Percentiles rank a stretch among this genome's conserved stretches.
These are phyloP conservation scores for Scaptomyza caliginosa DNA, from an alignment of 2,888 invertebrate genomes.

Conservation along the genomic window DNA sequence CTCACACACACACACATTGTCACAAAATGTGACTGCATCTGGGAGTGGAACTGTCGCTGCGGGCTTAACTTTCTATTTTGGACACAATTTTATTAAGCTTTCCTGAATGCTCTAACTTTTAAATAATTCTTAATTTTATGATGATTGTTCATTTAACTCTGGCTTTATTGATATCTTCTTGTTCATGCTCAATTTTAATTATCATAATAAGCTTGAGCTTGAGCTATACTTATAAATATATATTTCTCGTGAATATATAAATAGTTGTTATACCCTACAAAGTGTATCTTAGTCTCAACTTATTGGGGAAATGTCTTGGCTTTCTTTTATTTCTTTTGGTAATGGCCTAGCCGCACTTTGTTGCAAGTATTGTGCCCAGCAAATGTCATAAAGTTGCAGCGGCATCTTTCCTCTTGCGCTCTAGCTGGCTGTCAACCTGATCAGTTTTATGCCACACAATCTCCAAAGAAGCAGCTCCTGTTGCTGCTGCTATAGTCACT, in stretches of 20 bases:
- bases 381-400: constrained; percentile 61
- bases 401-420: constrained; percentile 28
- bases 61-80: constrained; percentile 46
- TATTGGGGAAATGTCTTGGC: constrained; percentile 36
- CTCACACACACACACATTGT: constrained; percentile 13
- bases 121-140: background rate
- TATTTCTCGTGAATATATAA: background rate
- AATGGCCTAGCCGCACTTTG: constrained; percentile 44
- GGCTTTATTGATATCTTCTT: background rate
- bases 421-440: constrained; percentile 59
- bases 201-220: background rate
- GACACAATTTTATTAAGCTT: constrained; percentile 17
- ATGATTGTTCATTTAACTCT: background rate
- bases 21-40: constrained; percentile 13
- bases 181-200: background rate
- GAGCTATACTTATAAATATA: background rate
- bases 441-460: constrained; percentile 54
- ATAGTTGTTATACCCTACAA: constrained; percentile 1
- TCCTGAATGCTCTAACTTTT: constrained; percentile 23
- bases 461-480: constrained; percentile 13
- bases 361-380: constrained; percentile 44
- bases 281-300: constrained; percentile 31
- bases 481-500: constrained; percentile 41
- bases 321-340: constrained; percentile 20
- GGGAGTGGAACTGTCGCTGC: constrained; percentile 30